phyloP scores from a whole-genome alignment of 2,888 invertebrate species.

The Leptopilina myrica region DNA sequence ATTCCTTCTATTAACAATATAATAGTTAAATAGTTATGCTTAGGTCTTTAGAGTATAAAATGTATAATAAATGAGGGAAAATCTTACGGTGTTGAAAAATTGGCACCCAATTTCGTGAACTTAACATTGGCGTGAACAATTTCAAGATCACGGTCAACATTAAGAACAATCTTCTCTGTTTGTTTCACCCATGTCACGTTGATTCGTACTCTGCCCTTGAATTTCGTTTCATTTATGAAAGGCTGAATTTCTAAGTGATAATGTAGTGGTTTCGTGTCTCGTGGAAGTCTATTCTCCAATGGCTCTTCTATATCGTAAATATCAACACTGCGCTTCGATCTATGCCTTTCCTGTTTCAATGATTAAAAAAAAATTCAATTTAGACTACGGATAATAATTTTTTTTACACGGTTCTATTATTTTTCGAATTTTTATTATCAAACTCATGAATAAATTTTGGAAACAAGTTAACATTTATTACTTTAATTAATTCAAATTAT shows the following conservation, averaged over 20 bases:
- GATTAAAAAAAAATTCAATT: background rate
- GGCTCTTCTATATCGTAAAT: constrained; percentile 78
- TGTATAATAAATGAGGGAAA: background rate
- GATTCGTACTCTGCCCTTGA: constrained; percentile 84
- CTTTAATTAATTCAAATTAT: too few relatives aligned
- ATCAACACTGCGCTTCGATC: constrained; percentile 81
- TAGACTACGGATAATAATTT: too few relatives aligned
- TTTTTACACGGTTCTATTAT: too few relatives aligned
- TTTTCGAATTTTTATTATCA: too few relatives aligned
- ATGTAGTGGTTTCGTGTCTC: constrained; percentile 81
- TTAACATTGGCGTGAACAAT: constrained; percentile 79
- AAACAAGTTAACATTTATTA: too few relatives aligned
- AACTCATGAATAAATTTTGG: too few relatives aligned
- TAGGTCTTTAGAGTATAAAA: background rate
- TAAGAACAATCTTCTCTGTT: constrained; percentile 82
- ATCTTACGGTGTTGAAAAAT: constrained; percentile 1
- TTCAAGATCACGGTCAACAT: constrained; percentile 82
- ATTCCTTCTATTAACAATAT: too few relatives aligned
- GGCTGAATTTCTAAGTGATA: constrained; percentile 85
- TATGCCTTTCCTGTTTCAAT: constrained; percentile 45
- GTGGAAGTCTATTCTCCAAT: constrained; percentile 60
- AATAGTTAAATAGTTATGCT: background rate
- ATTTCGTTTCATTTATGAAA: constrained; percentile 81
- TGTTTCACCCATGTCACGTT: constrained; percentile 83
- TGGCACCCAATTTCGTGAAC: constrained; percentile 68